These are phyloP conservation scores for Xerus rutilus DNA, from an alignment of 2,797 vertebrate genomes.

Conservation along the genomic window DNA sequence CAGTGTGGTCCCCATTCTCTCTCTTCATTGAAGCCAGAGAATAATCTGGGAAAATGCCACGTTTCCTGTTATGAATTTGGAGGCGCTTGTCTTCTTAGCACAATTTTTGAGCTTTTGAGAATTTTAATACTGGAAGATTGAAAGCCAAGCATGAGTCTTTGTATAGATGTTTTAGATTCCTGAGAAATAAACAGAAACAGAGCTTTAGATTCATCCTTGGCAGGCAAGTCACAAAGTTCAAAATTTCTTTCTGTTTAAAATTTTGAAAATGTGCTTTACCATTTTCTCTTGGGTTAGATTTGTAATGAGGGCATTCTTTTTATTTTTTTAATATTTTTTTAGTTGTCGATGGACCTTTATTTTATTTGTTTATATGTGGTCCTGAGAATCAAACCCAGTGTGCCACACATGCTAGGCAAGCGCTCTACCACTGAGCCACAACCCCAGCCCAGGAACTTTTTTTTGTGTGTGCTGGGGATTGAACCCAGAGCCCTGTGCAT, in stretches of 20 bases:
- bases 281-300: constrained; percentile 48
- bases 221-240: constrained; percentile 49
- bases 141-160: constrained; percentile 56
- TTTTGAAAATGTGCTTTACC: constrained; percentile 46
- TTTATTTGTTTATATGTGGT: too few relatives aligned
- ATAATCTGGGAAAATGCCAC: constrained; percentile 78
- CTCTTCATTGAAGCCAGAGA: constrained; percentile 75
- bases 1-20: constrained; percentile 76
- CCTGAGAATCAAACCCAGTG: too few relatives aligned
- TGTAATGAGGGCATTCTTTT: constrained; percentile 23
- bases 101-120: constrained; percentile 66
- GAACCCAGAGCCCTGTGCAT: too few relatives aligned
- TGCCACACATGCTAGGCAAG: too few relatives aligned
- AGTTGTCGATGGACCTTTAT: too few relatives aligned
- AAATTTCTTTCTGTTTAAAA: constrained; percentile 20
- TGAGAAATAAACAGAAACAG: constrained; percentile 68
- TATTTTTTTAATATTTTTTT: too few relatives aligned
- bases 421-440: too few relatives aligned
- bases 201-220: constrained; percentile 6
- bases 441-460: too few relatives aligned
- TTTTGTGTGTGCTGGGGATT: too few relatives aligned
- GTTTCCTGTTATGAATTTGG: constrained; percentile 78
- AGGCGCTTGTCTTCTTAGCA: constrained; percentile 74
- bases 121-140: constrained; percentile 56
- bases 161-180: constrained; percentile 66